Percentiles rank a stretch among this genome's conserved stretches.
These are phyloP conservation scores for Callospermophilus lateralis DNA, from an alignment of 2,113 vertebrate genomes.

Conservation along the genomic window DNA sequence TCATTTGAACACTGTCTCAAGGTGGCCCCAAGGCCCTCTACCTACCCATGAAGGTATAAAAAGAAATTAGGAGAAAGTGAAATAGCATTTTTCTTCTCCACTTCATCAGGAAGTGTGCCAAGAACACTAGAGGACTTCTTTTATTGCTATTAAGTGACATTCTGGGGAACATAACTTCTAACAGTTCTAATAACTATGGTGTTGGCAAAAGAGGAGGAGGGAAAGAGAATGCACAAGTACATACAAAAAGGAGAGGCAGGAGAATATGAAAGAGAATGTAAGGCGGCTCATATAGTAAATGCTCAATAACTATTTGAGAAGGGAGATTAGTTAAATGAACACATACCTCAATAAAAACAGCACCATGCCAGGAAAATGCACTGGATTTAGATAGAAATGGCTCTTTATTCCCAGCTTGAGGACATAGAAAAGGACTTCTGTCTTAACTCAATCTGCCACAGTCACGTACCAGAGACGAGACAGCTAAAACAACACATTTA, in stretches of 20 bases:
- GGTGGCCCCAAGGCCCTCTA: neutral
- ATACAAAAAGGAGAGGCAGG: neutral
- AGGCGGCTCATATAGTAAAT: neutral
- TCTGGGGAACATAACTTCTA: neutral
- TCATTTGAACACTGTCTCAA: neutral
- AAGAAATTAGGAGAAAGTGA: neutral
- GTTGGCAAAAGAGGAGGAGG: neutral
- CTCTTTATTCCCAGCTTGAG: neutral
- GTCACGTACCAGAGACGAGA: neutral
- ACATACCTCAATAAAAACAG: neutral
- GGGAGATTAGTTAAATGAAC: neutral
- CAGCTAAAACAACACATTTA: neutral
- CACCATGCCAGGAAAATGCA: neutral
- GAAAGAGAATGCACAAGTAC: neutral
- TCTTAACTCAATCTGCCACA: neutral
- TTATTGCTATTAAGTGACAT: neutral
- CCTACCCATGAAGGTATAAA: neutral
- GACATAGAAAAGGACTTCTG: constrained; percentile 4
- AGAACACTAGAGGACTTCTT: neutral
- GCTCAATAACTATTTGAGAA: neutral
- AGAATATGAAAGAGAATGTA: neutral
- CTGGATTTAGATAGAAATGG: neutral
- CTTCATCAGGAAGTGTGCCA: neutral
- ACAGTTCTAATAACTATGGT: neutral
- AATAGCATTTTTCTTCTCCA: neutral